Evolutionary conservation across 2,888 invertebrate species (phyloP), one percentile per base, ranked within the genome.

Genomic region (Ophonus ardosiacus): DNA sequence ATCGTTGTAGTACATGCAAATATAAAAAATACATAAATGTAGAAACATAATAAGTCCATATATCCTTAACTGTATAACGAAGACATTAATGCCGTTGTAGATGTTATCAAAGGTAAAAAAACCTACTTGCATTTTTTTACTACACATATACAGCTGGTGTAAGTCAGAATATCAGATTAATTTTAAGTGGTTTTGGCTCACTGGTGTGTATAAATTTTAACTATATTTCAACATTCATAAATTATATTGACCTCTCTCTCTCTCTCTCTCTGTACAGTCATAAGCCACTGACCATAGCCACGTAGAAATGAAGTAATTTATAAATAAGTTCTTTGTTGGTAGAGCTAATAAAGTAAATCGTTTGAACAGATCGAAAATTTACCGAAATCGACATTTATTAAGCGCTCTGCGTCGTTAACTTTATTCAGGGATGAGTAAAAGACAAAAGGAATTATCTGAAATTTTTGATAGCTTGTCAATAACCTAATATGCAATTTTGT

Each of bases 151-250:
- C 24, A 31, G 31, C 6, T 24, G n/a, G n/a, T n/a, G 3, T 38
- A 68, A 68, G 15, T 8, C 31, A 68, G 15, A 68, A 68, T 68
- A 68, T 38, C 68, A 68, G 68, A 68, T 68, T 68, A 38, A 31
- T 31, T 68, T 38, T 38, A 63, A 63, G 68, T 31, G 38, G 15
- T 68, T 38, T 21, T 68, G 68, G 68, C 68, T 68, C 68, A 68
- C 31, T 68, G 68, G 38, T n/a, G 38, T 68, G 68, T 68, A 68
- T 68, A 68, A 68, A 38, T 68, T 68, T 68, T 68, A 68, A 68
- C 24, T 68, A 68, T 68, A 68, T 68, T 68, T 68, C 68, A 68
- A n/a, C 68, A 68, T 68, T 24, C 31, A 68, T 68, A 68, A 68
- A 68, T 68, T 38, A 68, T 68, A 31, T 68, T 68, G 24, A 31